Conservation (phyloP, 2,113 vertebrate genomes). For the Hippolais icterina region DNA sequence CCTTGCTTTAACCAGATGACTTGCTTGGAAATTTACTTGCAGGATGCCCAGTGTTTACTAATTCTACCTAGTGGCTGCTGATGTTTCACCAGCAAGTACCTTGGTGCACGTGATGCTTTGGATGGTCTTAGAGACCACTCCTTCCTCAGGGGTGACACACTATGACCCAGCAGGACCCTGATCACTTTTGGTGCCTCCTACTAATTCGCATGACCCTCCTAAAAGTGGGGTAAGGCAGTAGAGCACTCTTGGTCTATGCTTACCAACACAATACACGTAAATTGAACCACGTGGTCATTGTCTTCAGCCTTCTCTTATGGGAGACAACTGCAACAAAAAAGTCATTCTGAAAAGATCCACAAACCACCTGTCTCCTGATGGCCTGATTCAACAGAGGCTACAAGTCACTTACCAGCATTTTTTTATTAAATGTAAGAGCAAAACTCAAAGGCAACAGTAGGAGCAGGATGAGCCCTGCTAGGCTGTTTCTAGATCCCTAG, state of each 20-base stretch:
- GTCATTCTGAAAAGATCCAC: not conserved
- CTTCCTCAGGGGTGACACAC: not conserved
- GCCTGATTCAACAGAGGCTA: not conserved
- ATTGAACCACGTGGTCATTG: fast-evolving
- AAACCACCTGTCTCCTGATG: not conserved
- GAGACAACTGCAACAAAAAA: not conserved
- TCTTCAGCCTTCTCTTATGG: not conserved
- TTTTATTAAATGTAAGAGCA: not conserved
- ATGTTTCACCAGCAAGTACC: not conserved
- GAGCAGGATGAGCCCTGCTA: not conserved
- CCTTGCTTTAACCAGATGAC: not conserved
- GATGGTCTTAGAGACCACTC: not conserved
- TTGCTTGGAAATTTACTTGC: not conserved
- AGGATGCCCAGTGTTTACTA: not conserved
- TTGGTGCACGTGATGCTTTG: fast-evolving
- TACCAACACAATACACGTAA: fast-evolving
- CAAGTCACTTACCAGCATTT: not conserved
- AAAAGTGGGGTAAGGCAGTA: not conserved
- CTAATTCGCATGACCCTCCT: not conserved
- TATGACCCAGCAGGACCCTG: fast-evolving
- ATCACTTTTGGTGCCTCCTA: not conserved
- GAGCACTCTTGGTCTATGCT: not conserved
- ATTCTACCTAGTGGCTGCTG: not conserved
- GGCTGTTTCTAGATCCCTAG: not conserved
- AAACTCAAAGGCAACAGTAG: not conserved